Evolutionary conservation across 2,113 vertebrate genomes (phyloP).

Genomic region (Thamnophis sirtalis): DNA sequence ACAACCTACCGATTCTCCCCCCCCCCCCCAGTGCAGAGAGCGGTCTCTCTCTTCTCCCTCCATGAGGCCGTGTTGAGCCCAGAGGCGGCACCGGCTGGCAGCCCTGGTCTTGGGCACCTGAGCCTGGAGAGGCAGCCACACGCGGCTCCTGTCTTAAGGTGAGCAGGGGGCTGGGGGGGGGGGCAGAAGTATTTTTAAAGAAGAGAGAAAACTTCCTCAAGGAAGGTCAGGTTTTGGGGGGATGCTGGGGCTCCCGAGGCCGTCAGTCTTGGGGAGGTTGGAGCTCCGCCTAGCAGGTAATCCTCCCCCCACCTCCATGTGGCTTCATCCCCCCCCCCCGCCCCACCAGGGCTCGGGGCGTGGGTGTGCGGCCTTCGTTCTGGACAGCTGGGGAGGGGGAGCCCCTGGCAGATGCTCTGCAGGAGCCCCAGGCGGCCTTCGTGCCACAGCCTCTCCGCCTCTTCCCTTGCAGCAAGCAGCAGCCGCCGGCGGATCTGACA

Average conservation of each 20-base stretch:
- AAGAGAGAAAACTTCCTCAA: background rate
- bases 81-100: constrained; percentile 69
- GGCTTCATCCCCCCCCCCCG: background rate
- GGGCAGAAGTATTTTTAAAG: background rate
- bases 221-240: background rate
- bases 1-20: too few species aligned
- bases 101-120: constrained; percentile 76
- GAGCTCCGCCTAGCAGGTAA: background rate
- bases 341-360: background rate
- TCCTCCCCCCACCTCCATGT: background rate
- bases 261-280: background rate
- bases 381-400: background rate
- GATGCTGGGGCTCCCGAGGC: background rate
- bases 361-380: background rate
- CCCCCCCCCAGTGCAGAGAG: constrained; percentile 78
- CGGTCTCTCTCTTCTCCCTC: constrained; percentile 85
- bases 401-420: background rate
- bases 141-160: constrained; percentile 81
- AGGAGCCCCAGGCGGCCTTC: background rate
- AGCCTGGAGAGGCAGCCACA: constrained; percentile 74
- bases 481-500: constrained; percentile 69
- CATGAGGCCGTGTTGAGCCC: constrained; percentile 71
- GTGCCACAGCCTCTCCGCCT: background rate
- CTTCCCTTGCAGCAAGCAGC: constrained; percentile 73
- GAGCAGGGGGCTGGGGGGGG: background rate